A percentile compares a stretch with the other conserved stretches of the same genome.
Evolutionary conservation across 1,140 invertebrate genomes (phyloP).

Genomic region (Atta texana): DNA sequence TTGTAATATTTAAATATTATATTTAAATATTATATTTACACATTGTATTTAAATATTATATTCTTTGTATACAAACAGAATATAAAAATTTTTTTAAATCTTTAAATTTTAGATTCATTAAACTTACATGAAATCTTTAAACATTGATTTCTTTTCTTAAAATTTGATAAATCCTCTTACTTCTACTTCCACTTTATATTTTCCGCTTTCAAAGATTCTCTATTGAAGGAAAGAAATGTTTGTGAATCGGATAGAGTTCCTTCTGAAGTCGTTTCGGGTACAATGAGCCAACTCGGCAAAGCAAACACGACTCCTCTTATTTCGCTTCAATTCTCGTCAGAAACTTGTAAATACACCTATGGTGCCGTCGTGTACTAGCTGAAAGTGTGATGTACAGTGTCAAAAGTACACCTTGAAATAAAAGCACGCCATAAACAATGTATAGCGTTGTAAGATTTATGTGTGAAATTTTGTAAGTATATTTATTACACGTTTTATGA

Average conservation of each 20-base stretch:
- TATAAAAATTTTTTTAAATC: neutral
- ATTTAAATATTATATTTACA: no score
- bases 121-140: neutral
- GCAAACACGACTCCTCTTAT: conserved; percentile 56
- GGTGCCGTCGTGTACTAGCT: neutral
- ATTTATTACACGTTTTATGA: neutral
- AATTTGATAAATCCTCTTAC: conserved; percentile 17
- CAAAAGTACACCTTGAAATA: neutral
- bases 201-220: conserved; percentile 39
- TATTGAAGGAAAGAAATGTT: conserved; percentile 36
- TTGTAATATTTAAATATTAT: neutral
- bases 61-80: neutral
- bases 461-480: neutral
- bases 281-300: conserved; percentile 52
- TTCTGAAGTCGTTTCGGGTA: conserved; percentile 52
- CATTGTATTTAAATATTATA: no score
- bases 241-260: conserved; percentile 43
- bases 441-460: neutral
- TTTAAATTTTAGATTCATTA: conserved; percentile 2
- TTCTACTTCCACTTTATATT: conserved; percentile 27
- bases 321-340: conserved; percentile 55
- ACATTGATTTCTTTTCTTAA: conserved; percentile 33
- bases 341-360: conserved; percentile 45
- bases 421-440: neutral
- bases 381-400: neutral